Percentiles rank a stretch among this genome's conserved stretches.
Evolutionary conservation across 1,140 invertebrate species (phyloP).

Genomic region (Cotesia typhae): DNA sequence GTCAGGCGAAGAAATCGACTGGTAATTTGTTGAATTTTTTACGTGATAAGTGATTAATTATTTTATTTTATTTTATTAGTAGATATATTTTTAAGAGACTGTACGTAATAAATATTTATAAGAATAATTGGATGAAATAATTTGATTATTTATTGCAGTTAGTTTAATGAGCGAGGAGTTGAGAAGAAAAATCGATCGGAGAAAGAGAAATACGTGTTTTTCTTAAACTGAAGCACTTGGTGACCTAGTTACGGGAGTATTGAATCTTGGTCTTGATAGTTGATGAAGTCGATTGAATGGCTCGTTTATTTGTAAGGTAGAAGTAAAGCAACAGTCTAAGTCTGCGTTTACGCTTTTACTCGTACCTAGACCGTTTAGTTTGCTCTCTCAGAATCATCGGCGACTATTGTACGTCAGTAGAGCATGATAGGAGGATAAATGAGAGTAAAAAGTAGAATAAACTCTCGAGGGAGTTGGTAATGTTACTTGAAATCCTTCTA

Average conservation of each 20-base stretch:
- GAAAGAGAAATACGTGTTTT: no score
- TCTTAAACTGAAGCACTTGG: constrained; percentile 14
- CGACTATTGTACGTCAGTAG: no score
- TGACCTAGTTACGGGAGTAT: constrained; percentile 21
- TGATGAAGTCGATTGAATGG: constrained; percentile 6
- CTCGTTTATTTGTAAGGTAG: no score
- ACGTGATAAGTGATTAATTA: constrained; percentile 41
- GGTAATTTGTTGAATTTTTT: constrained; percentile 47
- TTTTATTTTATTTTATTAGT: background rate
- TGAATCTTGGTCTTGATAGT: background rate
- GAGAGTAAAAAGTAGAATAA: no score
- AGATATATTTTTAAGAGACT: background rate
- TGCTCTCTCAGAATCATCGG: no score
- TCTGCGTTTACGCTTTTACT: no score
- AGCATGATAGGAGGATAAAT: no score
- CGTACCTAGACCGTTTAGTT: no score
- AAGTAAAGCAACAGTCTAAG: no score
- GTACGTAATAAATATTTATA: background rate
- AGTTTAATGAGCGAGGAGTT: background rate
- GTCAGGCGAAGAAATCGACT: constrained; percentile 46
- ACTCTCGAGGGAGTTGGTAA: background rate
- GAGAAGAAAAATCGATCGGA: background rate
- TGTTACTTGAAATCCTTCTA: background rate
- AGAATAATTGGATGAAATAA: background rate
- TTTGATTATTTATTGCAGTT: background rate